Evolutionary conservation across 2,113 vertebrate species (phyloP).

Genomic region (Mobula hypostoma): DNA sequence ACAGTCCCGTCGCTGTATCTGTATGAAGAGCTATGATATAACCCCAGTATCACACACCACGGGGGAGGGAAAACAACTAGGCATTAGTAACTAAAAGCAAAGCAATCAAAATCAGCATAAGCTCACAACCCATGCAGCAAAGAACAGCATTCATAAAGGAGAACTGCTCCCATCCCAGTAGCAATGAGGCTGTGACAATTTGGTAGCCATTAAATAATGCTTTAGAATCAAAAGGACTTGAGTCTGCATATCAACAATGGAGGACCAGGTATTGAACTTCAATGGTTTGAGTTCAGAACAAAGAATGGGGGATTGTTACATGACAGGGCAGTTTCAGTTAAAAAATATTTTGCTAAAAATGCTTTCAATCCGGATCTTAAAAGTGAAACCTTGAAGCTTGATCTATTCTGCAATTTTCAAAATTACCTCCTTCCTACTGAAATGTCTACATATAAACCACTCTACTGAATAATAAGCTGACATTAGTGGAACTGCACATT

Average conservation of each 20-base stretch:
- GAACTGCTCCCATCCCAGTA: slow-evolving; percentile 40
- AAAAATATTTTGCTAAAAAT: not conserved
- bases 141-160: slow-evolving; percentile 50
- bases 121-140: slow-evolving; percentile 62
- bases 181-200: slow-evolving; percentile 14
- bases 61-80: slow-evolving; percentile 76
- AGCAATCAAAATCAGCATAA: slow-evolving; percentile 58
- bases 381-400: not conserved
- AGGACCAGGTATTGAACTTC: not conserved
- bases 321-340: not conserved
- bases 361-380: not conserved
- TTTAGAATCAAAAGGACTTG: slow-evolving; percentile 12
- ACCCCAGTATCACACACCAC: slow-evolving; percentile 75
- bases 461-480: not conserved
- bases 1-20: slow-evolving; percentile 89
- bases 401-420: not conserved
- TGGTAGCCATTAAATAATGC: not conserved
- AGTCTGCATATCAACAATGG: slow-evolving; percentile 32
- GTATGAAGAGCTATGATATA: slow-evolving; percentile 94
- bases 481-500: not conserved
- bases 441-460: not conserved
- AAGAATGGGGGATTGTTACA: not conserved
- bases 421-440: not conserved
- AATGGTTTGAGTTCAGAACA: not conserved
- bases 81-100: slow-evolving; percentile 72